Percentiles rank a stretch among this genome's conserved stretches.
Evolutionary conservation across 2,888 invertebrate species (phyloP).

Genomic region (Tipula helvola): DNA sequence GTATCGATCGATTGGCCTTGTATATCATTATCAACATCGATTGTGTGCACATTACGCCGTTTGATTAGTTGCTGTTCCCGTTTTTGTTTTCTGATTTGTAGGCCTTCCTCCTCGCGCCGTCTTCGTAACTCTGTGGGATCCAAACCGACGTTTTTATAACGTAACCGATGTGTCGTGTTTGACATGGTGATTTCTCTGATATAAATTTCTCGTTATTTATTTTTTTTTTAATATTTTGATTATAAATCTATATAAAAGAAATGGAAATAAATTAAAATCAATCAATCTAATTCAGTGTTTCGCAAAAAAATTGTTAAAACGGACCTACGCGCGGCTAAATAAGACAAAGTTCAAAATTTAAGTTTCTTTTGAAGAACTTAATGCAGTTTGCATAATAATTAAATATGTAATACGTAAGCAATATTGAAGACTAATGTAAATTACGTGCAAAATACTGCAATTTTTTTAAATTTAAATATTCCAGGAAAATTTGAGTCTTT

Average conservation of each 20-base stretch:
- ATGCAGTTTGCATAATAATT: no score
- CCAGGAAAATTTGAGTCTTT: no score
- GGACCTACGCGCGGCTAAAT: neutral
- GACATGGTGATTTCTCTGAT: constrained; percentile 44
- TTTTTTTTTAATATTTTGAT: neutral
- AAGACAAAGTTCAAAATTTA: no score
- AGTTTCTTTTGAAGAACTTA: no score
- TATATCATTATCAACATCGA: constrained; percentile 17
- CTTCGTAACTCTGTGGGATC: constrained; percentile 87
- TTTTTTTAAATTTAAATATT: no score
- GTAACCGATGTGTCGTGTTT: constrained; percentile 68
- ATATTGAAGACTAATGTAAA: no score
- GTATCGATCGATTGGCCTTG: neutral
- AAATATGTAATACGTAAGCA: no score
- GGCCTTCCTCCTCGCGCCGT: constrained; percentile 89
- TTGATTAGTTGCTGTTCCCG: constrained; percentile 90
- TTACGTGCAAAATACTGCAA: no score
- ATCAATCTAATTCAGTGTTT: neutral
- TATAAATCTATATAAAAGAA: neutral
- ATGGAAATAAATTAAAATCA: neutral
- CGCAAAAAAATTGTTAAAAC: neutral
- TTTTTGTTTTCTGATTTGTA: constrained; percentile 90
- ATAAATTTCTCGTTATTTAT: neutral
- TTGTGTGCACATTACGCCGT: constrained; percentile 65
- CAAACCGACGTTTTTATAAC: constrained; percentile 87